A percentile compares a stretch with the other conserved stretches of the same genome.
These are phyloP conservation scores for Drosophila ficusphila DNA, from an alignment of 1,140 invertebrate species.

Conservation along the genomic window DNA sequence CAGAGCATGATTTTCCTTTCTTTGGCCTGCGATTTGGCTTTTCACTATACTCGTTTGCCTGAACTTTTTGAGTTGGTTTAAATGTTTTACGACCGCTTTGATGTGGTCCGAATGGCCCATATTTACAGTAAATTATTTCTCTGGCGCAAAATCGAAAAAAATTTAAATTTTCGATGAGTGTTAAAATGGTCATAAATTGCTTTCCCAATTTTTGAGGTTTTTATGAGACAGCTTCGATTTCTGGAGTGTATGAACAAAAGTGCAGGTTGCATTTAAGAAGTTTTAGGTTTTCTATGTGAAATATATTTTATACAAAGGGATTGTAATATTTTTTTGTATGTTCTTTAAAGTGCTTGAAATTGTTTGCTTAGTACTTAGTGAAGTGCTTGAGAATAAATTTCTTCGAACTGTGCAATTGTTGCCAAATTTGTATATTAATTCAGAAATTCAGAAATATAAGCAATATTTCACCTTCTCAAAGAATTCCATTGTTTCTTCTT, in stretches of 20 bases:
- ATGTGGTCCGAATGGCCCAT: slow-evolving; percentile 48
- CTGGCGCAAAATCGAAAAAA: not conserved
- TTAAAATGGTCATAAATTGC: slow-evolving; percentile 3
- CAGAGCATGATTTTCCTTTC: slow-evolving; percentile 35
- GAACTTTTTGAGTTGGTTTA: slow-evolving; percentile 16
- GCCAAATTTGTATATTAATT: not conserved
- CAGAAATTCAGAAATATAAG: not conserved
- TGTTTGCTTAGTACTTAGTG: not conserved
- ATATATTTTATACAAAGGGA: not conserved
- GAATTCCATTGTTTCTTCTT: not conserved
- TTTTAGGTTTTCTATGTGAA: not conserved
- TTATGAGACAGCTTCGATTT: not conserved
- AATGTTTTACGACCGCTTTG: slow-evolving; percentile 53
- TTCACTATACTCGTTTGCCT: slow-evolving; percentile 1
- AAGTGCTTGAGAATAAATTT: slow-evolving; percentile 2
- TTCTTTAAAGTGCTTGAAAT: slow-evolving; percentile 11
- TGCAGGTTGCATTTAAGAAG: not conserved
- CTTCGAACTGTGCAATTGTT: not conserved
- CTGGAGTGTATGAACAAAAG: not conserved
- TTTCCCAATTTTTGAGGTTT: slow-evolving; percentile 6
- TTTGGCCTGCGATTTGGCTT: slow-evolving; percentile 14
- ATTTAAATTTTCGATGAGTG: slow-evolving; percentile 13
- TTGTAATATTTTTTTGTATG: slow-evolving; percentile 4
- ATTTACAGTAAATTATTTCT: slow-evolving; percentile 34
- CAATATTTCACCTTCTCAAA: not conserved